phyloP scores from a whole-genome alignment of 2,113 vertebrate genomes.

The Malurus melanocephalus region DNA sequence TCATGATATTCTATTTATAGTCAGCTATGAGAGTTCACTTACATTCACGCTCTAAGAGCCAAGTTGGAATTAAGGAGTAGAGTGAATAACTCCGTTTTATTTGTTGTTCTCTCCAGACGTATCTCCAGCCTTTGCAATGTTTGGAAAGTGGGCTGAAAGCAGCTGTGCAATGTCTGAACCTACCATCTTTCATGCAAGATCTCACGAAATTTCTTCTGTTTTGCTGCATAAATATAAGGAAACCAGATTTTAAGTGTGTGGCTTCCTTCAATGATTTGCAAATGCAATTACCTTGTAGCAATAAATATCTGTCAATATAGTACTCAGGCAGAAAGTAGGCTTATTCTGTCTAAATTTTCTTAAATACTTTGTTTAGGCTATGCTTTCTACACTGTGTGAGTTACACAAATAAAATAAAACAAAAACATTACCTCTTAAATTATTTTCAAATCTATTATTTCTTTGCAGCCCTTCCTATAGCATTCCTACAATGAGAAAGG shows the following conservation, averaged over 20 bases:
- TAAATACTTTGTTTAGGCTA: not conserved
- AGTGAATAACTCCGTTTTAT: not conserved
- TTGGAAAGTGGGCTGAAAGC: not conserved
- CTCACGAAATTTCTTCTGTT: not conserved
- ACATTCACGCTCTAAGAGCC: not conserved
- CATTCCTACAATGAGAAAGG: not conserved
- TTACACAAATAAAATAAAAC: not conserved
- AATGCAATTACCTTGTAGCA: not conserved
- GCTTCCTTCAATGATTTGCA: not conserved
- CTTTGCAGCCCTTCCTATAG: not conserved
- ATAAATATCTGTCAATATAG: not conserved
- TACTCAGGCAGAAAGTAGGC: not conserved
- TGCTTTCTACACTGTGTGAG: not conserved
- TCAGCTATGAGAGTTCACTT: not conserved
- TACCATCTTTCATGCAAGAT: not conserved
- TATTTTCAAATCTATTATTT: not conserved
- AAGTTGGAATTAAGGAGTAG: not conserved
- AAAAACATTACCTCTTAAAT: not conserved
- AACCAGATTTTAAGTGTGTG: not conserved
- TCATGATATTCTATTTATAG: not conserved
- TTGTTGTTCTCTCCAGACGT: not conserved
- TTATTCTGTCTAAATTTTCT: not conserved
- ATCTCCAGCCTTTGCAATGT: not conserved
- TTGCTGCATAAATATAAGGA: not conserved
- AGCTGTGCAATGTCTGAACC: not conserved